A percentile compares a stretch with the other conserved stretches of the same genome.
phyloP scores from a whole-genome alignment of 2,113 vertebrate species.

The Cavia porcellus region DNA sequence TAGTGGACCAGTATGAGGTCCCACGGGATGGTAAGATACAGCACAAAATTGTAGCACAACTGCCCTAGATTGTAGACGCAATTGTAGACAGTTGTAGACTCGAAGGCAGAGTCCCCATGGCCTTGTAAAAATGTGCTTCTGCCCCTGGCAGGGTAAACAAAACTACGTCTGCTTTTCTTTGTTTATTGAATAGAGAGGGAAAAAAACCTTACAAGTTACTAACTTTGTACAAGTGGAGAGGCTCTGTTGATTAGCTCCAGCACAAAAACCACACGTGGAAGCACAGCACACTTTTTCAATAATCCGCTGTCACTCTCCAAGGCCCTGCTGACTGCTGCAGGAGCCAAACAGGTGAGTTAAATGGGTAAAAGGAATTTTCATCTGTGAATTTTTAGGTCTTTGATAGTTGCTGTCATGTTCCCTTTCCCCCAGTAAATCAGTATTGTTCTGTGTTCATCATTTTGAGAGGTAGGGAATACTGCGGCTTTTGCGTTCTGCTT shows the following conservation, averaged over 20 bases:
- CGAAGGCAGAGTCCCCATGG: background rate
- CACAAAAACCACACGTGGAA: background rate
- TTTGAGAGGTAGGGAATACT: background rate
- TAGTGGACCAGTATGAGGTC: background rate
- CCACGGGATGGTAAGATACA: background rate
- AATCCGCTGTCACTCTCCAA: background rate
- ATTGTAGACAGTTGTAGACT: too few species aligned
- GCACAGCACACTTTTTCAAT: background rate
- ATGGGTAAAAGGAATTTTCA: background rate
- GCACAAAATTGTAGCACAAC: background rate
- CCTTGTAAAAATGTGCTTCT: background rate
- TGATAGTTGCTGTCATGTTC: background rate
- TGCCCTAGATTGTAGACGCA: background rate
- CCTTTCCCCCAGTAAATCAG: background rate
- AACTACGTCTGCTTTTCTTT: background rate
- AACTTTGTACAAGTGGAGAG: background rate
- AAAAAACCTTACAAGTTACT: background rate
- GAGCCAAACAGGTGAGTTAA: background rate
- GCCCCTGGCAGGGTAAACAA: background rate
- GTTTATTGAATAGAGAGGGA: background rate
- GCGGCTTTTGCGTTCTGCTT: background rate
- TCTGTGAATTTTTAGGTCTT: background rate
- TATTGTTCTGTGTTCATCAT: background rate
- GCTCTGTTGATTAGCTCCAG: slow-evolving; percentile 5
- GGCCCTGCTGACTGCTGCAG: background rate